Conservation (phyloP, 2,888 invertebrate genomes). For the Tenthredo mesomela region DNA sequence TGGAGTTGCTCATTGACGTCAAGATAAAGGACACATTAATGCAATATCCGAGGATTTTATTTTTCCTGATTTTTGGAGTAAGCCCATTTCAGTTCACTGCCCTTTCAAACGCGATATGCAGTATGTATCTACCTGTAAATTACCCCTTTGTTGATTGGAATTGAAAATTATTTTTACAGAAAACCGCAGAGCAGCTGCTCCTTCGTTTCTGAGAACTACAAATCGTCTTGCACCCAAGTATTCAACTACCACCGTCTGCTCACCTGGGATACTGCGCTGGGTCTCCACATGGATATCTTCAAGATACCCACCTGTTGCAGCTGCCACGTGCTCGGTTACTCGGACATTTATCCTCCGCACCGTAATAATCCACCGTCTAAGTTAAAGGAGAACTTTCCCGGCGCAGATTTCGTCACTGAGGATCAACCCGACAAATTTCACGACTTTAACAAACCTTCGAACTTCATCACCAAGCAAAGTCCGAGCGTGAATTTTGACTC, state of each 20-base stretch:
- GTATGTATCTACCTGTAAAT: background rate
- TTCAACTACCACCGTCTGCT: slow-evolving; percentile 90
- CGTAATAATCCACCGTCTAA: slow-evolving; percentile 80
- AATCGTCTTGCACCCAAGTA: slow-evolving; percentile 90
- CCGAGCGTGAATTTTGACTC: slow-evolving; percentile 61
- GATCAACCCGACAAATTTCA: slow-evolving; percentile 66
- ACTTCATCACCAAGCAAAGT: slow-evolving; percentile 54
- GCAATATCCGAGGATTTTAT: background rate
- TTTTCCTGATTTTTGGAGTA: background rate
- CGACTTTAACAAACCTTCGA: slow-evolving; percentile 58
- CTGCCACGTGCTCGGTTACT: slow-evolving; percentile 89
- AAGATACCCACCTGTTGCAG: slow-evolving; percentile 92
- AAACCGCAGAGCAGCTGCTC: slow-evolving; percentile 88
- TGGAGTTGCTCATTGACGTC: background rate
- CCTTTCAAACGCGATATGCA: background rate
- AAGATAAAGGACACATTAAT: background rate
- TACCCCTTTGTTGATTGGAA: background rate
- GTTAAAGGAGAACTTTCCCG: slow-evolving; percentile 81
- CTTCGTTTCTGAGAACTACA: slow-evolving; percentile 88
- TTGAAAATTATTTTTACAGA: slow-evolving; percentile 77
- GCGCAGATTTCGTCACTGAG: slow-evolving; percentile 77
- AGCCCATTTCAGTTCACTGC: background rate
- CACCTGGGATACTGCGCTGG: slow-evolving; percentile 90
- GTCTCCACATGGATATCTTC: slow-evolving; percentile 91
- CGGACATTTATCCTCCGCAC: slow-evolving; percentile 84